Evolutionary conservation across 2,113 vertebrate genomes (phyloP), one percentile per base, ranked within the genome.

Genomic region (Mungos mungo): DNA sequence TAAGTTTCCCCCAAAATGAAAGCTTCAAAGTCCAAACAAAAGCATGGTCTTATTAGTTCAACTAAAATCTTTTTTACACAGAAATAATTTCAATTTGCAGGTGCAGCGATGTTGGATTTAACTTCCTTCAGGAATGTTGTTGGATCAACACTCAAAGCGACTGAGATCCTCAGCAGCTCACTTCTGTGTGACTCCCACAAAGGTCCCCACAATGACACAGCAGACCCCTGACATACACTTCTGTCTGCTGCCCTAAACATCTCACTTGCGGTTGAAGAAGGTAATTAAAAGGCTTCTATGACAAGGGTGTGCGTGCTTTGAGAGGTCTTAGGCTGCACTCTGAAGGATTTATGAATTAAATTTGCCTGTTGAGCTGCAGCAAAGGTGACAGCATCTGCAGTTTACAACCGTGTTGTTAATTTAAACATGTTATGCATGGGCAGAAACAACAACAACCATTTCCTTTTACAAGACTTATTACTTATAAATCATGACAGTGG

Each of bases 271-370:
- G 21, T 57, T 84, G 68, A 87, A 87, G 90, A 92, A 57, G 76
- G 96, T 96, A 98, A 97, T 98, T 98, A 94, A 47, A 98, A 79
- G 74, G 88, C 96, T 97, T 93, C 83, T 18, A 74, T 25, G 68
- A 91, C 1, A 50, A 95, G 71, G 77, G 79, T 80, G 68, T 79
- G 94, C 1, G 23, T 79, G 19, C 80, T 97, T 74, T 14, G 21
- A 71, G 72, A 80, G 84, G 80, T 94, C 77, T 87, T 88, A 65
- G 66, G 71, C 52, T 96, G 81, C 35, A 12, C 33, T 57, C 91
- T 97, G 95, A 98, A 98, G 97, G 94, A 98, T 98, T 98, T 98
- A 98, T 97, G 52, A 98, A 98, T 98, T 98, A 76, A 94, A 41
- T 98, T 98, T 98, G 83, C 85, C 31, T 45, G 91, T 97, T 97